Evolutionary conservation across 2,888 invertebrate genomes (phyloP), one percentile per base, ranked within the genome.

Genomic region (Cheilosia pagana): DNA sequence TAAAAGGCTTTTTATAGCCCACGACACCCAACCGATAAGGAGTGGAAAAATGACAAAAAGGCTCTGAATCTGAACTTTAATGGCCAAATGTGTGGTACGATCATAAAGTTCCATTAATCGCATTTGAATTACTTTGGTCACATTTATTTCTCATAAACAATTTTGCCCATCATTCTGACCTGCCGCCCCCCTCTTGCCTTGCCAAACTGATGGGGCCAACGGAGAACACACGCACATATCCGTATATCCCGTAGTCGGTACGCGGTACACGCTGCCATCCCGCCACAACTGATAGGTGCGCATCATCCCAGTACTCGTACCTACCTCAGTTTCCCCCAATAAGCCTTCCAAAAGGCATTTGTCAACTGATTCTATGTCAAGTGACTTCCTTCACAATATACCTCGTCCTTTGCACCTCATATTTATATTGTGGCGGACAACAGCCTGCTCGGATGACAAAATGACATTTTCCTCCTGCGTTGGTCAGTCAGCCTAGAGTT

Each of bases 61-160:
- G 74, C 85, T 79, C 71, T 59, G 74, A 75, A 71, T 79, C 75
- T 70, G 74, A 75, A 71, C 63, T 75, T 74, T 85, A 79, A 75
- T 79, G 85, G 79, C 70, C 83, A 62, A 71, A 75, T 75, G 76
- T 81, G 86, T 81, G 81, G 72, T 76, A 72, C 67, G 76, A 81
- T 76, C 81, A 68, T 86, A 90, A 90, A 90, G 88, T 90, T 89
- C 90, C 90, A 90, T 89, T 89, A 90, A 89, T 89, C 89, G 89
- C 90, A 89, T 90, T 90, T 90, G 90, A 90, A 90, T 89, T 87
- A 89, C 89, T 89, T 89, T 89, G 89, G 87, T 87, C 86, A 82
- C 82, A 87, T 87, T 81, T 85, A 85, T 85, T 75, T 67, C 81
- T 57, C 85, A 85, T 85, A 85, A 85, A 79, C 75, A 67, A 85